phyloP scores from a whole-genome alignment of 2,113 vertebrate species.

The Sterna hirundo region DNA sequence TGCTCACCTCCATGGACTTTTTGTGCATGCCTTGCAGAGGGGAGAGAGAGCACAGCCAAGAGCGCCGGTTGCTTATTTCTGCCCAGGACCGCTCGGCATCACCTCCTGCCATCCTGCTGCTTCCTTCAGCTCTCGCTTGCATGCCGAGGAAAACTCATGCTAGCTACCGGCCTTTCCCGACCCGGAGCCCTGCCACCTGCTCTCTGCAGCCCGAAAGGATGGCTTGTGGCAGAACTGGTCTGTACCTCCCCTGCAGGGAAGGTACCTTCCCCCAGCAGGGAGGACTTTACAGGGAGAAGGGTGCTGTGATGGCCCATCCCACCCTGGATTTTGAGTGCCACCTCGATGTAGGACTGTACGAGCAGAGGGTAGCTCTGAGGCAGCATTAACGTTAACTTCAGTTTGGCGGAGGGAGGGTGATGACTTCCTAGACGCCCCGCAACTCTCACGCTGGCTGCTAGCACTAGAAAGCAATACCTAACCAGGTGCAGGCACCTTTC shows the following conservation, averaged over 20 bases:
- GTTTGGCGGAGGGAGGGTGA: fast-evolving
- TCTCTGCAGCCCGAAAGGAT: neutral
- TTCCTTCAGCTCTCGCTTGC: neutral
- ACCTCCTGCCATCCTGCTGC: neutral
- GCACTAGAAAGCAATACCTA: neutral
- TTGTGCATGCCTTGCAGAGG: constrained; percentile 91
- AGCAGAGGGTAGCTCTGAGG: neutral
- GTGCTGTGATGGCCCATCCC: neutral
- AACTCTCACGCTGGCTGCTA: neutral
- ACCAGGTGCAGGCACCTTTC: neutral
- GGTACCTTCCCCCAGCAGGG: neutral
- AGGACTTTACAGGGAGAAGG: neutral
- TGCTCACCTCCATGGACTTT: constrained; percentile 86
- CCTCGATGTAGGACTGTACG: neutral
- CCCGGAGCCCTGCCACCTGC: neutral
- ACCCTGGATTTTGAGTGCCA: neutral
- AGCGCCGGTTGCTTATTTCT: neutral
- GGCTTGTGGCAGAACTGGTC: neutral
- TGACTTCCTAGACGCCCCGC: neutral
- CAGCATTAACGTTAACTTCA: neutral
- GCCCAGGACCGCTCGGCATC: neutral
- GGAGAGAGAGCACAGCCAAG: neutral
- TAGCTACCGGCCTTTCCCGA: neutral
- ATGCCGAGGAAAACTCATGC: neutral
- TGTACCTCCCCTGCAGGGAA: neutral